Conservation (phyloP, 2,888 invertebrate genomes). For the Epirrhoe alternata region DNA sequence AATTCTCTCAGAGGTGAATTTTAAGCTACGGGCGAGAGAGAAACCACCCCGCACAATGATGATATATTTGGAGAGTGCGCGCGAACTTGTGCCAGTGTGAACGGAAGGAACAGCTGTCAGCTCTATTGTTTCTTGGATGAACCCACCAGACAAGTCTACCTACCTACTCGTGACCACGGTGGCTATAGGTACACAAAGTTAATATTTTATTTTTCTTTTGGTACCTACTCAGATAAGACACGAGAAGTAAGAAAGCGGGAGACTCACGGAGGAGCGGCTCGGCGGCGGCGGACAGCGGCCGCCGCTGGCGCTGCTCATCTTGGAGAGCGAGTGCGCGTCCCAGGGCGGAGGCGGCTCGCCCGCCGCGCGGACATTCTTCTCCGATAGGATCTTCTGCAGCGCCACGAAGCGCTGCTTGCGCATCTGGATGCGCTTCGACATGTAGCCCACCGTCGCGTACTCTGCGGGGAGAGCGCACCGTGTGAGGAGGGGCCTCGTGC, state of each 20-base stretch:
- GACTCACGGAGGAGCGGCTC: constrained; percentile 63
- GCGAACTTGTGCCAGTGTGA: too few relatives aligned
- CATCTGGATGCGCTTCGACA: constrained; percentile 97
- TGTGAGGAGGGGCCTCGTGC: background rate
- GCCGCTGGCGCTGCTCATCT: constrained; percentile 89
- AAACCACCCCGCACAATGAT: too few relatives aligned
- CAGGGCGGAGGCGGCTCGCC: constrained; percentile 88
- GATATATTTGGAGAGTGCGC: too few relatives aligned
- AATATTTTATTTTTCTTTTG: too few relatives aligned
- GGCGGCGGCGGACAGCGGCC: constrained; percentile 62
- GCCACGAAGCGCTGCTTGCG: constrained; percentile 94
- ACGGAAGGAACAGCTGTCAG: too few relatives aligned
- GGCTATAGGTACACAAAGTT: too few relatives aligned
- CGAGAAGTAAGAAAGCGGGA: background rate
- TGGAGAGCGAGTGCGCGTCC: constrained; percentile 87
- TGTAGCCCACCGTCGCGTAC: constrained; percentile 98
- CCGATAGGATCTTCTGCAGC: constrained; percentile 94
- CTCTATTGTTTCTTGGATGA: too few relatives aligned
- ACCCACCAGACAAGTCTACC: too few relatives aligned
- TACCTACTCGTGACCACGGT: too few relatives aligned
- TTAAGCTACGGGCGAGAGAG: too few relatives aligned
- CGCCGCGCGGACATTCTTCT: constrained; percentile 92
- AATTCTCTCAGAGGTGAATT: too few relatives aligned
- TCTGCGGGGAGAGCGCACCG: constrained; percentile 83
- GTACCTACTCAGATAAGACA: too few relatives aligned